Evolutionary conservation across 2,113 vertebrate genomes (phyloP).

Genomic region (Apteryx mantelli): DNA sequence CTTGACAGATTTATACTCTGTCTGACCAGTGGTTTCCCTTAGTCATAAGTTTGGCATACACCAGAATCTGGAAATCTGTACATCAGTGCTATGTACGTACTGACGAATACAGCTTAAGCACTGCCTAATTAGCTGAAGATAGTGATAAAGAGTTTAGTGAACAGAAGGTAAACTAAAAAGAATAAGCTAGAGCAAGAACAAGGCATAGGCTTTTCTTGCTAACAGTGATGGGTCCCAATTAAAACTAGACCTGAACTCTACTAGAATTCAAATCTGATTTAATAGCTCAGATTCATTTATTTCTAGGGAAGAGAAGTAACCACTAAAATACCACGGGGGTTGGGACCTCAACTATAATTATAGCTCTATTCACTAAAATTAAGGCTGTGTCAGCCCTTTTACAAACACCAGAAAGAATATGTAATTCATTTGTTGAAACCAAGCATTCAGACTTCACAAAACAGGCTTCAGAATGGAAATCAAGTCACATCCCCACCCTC

Average conservation of each 20-base stretch:
- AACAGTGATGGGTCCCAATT: not conserved
- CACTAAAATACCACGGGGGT: slow-evolving; percentile 24
- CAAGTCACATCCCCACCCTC: not conserved
- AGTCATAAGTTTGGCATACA: not conserved
- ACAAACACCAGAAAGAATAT: not conserved
- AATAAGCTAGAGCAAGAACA: not conserved
- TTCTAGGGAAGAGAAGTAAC: slow-evolving; percentile 39
- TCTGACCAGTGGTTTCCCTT: slow-evolving; percentile 46
- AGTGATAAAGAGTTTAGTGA: not conserved
- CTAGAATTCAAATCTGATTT: not conserved
- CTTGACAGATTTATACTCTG: not conserved
- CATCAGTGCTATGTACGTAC: not conserved
- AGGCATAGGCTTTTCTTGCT: not conserved
- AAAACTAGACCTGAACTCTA: not conserved
- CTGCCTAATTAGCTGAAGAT: not conserved
- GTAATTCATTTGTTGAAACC: slow-evolving; percentile 5
- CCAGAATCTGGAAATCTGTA: not conserved
- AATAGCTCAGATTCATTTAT: not conserved
- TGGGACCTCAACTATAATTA: slow-evolving; percentile 47
- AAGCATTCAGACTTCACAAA: not conserved
- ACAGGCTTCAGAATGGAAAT: not conserved
- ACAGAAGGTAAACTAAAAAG: not conserved
- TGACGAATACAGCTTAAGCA: not conserved
- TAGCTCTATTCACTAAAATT: not conserved
- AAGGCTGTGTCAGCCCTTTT: slow-evolving; percentile 56